Conservation (phyloP, 2,888 invertebrate species). For the Folsomia candida region DNA sequence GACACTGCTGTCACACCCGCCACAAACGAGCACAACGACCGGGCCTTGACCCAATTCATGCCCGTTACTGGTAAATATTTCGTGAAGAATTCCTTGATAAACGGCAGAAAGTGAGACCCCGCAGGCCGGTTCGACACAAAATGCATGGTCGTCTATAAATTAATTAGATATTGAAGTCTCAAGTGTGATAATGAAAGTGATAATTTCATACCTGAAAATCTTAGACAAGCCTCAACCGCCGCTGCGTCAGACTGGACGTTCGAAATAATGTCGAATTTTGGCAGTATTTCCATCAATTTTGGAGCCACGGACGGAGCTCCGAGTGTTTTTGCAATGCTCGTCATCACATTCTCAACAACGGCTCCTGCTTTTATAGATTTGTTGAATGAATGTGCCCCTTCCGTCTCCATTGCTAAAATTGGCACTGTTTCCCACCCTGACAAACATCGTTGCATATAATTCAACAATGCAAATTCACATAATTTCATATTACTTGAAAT, state of each 20-base stretch:
- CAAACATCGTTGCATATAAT: too few relatives aligned
- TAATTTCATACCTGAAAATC: constrained; percentile 54
- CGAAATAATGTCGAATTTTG: constrained; percentile 53
- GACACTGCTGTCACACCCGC: constrained; percentile 62
- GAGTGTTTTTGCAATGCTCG: constrained; percentile 55
- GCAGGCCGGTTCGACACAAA: constrained; percentile 58
- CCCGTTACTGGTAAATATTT: constrained; percentile 51
- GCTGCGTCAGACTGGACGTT: constrained; percentile 54
- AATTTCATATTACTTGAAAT: background rate
- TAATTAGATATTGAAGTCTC: background rate
- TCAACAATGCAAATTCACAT: background rate
- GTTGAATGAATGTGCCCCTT: constrained; percentile 56
- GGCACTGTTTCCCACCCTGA: constrained; percentile 53
- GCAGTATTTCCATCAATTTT: constrained; percentile 52
- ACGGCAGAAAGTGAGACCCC: constrained; percentile 57
- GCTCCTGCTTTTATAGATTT: constrained; percentile 54
- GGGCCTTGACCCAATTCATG: constrained; percentile 49
- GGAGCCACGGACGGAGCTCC: constrained; percentile 54
- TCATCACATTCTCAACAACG: constrained; percentile 50
- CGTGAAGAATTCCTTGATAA: constrained; percentile 53
- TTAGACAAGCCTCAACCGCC: constrained; percentile 54
- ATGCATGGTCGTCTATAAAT: constrained; percentile 55
- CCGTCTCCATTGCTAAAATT: constrained; percentile 57
- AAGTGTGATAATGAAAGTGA: background rate
- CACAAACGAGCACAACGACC: constrained; percentile 57